Evolutionary conservation across 1,140 invertebrate species (phyloP).

Genomic region (Meloidogyne exigua): DNA sequence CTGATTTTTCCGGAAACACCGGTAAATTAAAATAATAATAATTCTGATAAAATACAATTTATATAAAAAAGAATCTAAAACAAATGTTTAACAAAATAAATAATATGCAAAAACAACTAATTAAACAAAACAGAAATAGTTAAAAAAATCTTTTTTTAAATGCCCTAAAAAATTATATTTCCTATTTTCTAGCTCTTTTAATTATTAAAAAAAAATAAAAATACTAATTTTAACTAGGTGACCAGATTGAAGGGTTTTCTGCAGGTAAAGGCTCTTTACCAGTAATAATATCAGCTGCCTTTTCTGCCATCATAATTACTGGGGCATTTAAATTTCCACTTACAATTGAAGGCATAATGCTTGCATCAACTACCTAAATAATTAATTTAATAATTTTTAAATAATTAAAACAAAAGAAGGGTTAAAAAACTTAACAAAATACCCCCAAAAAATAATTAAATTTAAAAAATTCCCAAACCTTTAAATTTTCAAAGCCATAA

Average conservation of each 20-base stretch:
- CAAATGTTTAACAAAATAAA: too few species aligned
- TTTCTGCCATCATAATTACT: conserved; percentile 69
- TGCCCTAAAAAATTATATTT: too few species aligned
- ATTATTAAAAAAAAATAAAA: too few species aligned
- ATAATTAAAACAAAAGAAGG: too few species aligned
- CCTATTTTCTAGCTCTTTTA: too few species aligned
- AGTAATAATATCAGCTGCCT: conserved; percentile 67
- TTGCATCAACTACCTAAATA: conserved; percentile 67
- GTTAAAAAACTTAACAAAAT: conserved; percentile 25
- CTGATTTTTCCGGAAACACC: neutral
- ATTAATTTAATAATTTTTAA: neutral
- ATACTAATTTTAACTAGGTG: conserved; percentile 17
- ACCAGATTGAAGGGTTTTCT: conserved; percentile 51
- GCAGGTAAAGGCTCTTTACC: conserved; percentile 47
- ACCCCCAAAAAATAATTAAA: neutral
- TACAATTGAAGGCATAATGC: conserved; percentile 68
- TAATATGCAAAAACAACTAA: too few species aligned
- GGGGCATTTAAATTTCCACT: conserved; percentile 69
- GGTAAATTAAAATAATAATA: too few species aligned
- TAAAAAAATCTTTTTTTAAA: too few species aligned
- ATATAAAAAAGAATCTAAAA: too few species aligned
- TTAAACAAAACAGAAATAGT: too few species aligned
- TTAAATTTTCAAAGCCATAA: conserved; percentile 65
- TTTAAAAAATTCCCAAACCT: conserved; percentile 34
- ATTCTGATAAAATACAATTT: too few species aligned